Evolutionary conservation across 1,140 invertebrate species (phyloP), one percentile per base, ranked within the genome.

Genomic region (Lycorma delicatula): DNA sequence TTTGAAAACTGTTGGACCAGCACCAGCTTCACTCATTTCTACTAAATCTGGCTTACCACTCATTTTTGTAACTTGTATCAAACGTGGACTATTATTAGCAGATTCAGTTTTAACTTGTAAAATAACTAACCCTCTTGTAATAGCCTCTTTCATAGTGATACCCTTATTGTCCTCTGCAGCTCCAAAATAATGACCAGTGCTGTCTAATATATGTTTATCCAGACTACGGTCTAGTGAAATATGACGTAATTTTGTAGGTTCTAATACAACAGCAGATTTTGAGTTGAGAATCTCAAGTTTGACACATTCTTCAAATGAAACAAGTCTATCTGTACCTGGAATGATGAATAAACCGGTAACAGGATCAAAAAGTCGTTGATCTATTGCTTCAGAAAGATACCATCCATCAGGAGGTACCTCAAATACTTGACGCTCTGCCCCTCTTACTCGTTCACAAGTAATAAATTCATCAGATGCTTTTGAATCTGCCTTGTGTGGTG

Each of bases 241-340:
- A 68, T 83, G 81, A 64, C 83, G 79, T 50, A 81, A 79, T 44
- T 81, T 83, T 59, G 76, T 81, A 0, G 83, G 80, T 70, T 94
- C 89, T 56, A 91, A 72, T 7, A 92, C 88, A 23, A 80, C 68
- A 23, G 87, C 87, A 2, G 90, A 92, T 54, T 82, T 74, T 2
- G 86, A 81, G 72, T 93, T 85, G 38, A 97, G 88, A 11, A 96
- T 85, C 66, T 87, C 83, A 47, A 91, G 75, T 63, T 85, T 83
- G 27, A 96, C 74, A 64, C 92, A 93, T 72, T 95, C 90, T 71
- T 91, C 81, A 63, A 98, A 86, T 56, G 89, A 87, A 3, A 94
- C 81, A 26, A 89, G 72, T 65, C 88, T 79, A 69, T 93, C 89
- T 1, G 89, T 91, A 27, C 86, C 86, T 31, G 91, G 90, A 64